Base-by-base conservation (phyloP, 2,113 vertebrate species). In the Isurus oxyrinchus region DNA sequence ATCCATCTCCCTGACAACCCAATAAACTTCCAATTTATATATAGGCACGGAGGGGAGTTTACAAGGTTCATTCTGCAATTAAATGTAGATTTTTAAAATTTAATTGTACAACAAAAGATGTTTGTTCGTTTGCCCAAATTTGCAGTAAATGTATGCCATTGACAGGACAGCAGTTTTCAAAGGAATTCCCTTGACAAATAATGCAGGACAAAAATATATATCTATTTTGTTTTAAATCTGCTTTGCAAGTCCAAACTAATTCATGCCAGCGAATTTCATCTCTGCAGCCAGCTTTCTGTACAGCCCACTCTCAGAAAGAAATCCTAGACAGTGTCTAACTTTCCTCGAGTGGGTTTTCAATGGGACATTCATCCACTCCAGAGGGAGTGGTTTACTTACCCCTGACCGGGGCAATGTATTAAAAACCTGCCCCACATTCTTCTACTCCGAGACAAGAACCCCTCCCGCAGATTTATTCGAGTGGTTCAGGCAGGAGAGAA, bases 301-400 rank as follows among this genome's bases (percentile, higher is more conserved):
- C 57, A 16, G 57, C 88, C 49, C 16, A 19, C 14, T n/a, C 88
- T 35, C 53, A n/a, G 49, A 59, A 5, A 35, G 57, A 61, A 91
- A 59, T 61, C 53, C 55, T 91, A 59, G 88, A 91, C 88, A 59
- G 55, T 61, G 88, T n/a, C 88, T 59, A 91, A 91, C 53, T n/a
- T 91, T 59, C 53, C 0, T 6, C 44, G 25, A 57, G 88, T 90
- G 87, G 53, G 53, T 63, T n/a, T 72, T 72, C 66, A 95, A 95
- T 95, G 44, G 25, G 13, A 95, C 63, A 95, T 95, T 95, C 94
- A 95, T 95, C 19, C 40, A 95, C 76, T 95, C 94, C 67, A 35
- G 94, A 72, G 67, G 94, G 67, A 55, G 94, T 19, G 94, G 94
- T 72, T 72, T 53, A 76, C 44, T 72, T 95, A 72, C 25, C 67